Evolutionary conservation across 2,113 vertebrate species (phyloP).

Genomic region (Tricholaema leucomelas): DNA sequence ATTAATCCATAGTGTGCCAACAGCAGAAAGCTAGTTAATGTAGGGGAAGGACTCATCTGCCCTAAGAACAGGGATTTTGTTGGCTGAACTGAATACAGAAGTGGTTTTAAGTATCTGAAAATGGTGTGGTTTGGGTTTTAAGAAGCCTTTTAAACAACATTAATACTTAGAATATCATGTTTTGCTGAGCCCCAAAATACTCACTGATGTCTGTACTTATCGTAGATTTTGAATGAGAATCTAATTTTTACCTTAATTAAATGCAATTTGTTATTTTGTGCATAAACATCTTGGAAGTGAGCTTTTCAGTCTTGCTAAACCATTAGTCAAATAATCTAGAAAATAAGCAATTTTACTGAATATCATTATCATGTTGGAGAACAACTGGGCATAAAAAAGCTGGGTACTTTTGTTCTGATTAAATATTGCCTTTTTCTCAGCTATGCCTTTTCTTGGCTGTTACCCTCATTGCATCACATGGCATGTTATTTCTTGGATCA

Average conservation of each 20-base stretch:
- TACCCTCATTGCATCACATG: not conserved
- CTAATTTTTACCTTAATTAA: not conserved
- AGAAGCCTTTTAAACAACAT: not conserved
- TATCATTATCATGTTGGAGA: not conserved
- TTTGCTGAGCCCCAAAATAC: not conserved
- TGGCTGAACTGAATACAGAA: not conserved
- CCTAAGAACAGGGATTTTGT: fast-evolving
- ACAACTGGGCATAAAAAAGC: not conserved
- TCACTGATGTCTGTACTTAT: not conserved
- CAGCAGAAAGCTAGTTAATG: not conserved
- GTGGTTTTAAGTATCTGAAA: not conserved
- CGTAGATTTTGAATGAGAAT: not conserved
- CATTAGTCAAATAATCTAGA: not conserved
- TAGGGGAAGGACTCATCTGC: not conserved
- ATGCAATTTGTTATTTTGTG: not conserved
- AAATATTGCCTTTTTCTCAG: not conserved
- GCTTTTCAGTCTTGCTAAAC: not conserved
- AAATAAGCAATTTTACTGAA: not conserved
- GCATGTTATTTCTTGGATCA: not conserved
- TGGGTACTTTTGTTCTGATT: not conserved
- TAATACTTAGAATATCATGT: not conserved
- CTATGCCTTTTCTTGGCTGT: not conserved
- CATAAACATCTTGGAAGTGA: not conserved
- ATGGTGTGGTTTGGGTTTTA: not conserved
- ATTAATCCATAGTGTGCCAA: not conserved